Base-by-base conservation (phyloP, 2,797 vertebrate genomes). In the Halcyon badia region DNA sequence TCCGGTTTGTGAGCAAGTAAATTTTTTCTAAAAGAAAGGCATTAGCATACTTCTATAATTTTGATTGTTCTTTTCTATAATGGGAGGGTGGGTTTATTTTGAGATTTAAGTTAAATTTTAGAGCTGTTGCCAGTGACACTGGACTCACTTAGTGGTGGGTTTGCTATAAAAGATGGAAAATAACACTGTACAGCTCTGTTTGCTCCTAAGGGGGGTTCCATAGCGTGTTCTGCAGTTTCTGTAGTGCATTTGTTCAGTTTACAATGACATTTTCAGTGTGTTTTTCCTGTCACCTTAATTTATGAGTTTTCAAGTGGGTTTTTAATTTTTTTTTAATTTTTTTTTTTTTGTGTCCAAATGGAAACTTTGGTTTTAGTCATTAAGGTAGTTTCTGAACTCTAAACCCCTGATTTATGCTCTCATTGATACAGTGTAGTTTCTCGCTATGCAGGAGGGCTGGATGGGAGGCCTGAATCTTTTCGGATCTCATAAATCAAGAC, bases 21-120 rank as follows among this genome's bases (percentile, higher is more conserved):
- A 90, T 72, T 58, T 54, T 65, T 97, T 90, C 86, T 89, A 96
- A 97, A 86, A 97, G 94, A 95, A 98, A 97, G 83, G 79, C 97
- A 93, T 87, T 89, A 7, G 4, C 85, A 19, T 77, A 52, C 18
- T 86, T 56, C 41, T 76, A 17, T 58, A 58, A 24, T 84, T 88
- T 62, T 93, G 49, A 54, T 83, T 75, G 9, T 80, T 61, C 58
- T 92, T 10, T 91, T 73, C 26, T 86, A 0, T 79, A 44, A 19
- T 6, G 25, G 0, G 2, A 28, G n/a, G 5, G 2, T 83, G 31
- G 46, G 5, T 51, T 87, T 90, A 68, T 56, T 54, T 28, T 86
- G 77, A 65, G 68, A 11, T 28, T 21, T 57, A 26, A 51, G 16
- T 82, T 84, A 54, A 6, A 15, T 62, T 73, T 73, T 68, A 26